These are phyloP conservation scores for Asbolus verrucosus DNA, from an alignment of 1,140 invertebrate species.

Conservation along the genomic window DNA sequence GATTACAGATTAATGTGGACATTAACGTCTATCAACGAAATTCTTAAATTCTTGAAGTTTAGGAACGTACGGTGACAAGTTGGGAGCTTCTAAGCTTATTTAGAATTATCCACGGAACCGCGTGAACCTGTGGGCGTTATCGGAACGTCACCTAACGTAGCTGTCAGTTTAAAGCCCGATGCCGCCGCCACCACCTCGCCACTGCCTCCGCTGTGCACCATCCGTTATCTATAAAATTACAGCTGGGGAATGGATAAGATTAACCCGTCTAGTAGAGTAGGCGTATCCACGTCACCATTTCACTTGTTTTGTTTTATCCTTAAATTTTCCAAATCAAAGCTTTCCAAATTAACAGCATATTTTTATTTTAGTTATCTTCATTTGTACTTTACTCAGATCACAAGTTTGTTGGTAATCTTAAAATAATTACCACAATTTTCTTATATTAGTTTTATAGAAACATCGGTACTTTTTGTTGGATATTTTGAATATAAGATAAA, in stretches of 20 bases:
- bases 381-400: not conserved
- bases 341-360: conserved; percentile 11
- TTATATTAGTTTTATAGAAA: too few species aligned
- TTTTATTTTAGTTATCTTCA: too few species aligned
- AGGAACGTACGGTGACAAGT: too few species aligned
- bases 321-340: not conserved
- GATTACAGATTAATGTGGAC: too few species aligned
- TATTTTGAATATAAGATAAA: too few species aligned
- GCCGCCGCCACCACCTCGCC: not conserved
- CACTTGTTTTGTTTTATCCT: conserved; percentile 15
- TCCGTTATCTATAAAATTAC: conserved; percentile 14
- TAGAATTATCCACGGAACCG: not conserved
- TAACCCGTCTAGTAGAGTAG: conserved; percentile 3
- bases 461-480: too few species aligned
- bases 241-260: conserved; percentile 3
- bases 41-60: too few species aligned
- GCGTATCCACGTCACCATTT: conserved; percentile 15
- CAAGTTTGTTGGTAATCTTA: too few species aligned
- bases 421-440: too few species aligned
- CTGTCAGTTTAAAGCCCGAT: conserved; percentile 5
- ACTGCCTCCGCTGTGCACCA: not conserved
- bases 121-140: conserved; percentile 8
- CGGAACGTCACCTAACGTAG: not conserved
- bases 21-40: too few species aligned
- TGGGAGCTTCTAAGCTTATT: too few species aligned